Conservation (phyloP, 2,797 vertebrate species). For the Channa striata region DNA sequence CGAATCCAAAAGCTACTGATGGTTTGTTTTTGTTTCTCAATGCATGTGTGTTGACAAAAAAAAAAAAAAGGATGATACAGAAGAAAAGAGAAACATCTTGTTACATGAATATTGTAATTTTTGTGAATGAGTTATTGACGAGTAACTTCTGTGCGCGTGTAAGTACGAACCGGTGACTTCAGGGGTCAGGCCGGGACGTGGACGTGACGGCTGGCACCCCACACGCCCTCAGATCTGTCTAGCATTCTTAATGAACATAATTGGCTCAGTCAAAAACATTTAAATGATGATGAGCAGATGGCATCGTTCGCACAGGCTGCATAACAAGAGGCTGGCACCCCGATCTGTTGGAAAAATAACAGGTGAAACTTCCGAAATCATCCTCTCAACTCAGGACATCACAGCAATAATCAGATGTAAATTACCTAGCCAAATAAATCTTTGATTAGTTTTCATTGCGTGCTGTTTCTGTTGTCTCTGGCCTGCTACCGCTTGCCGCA, state of each 20-base stretch:
- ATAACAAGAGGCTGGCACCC: constrained; percentile 60
- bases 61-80: constrained; percentile 7
- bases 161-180: constrained; percentile 3
- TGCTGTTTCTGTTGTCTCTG: constrained; percentile 56
- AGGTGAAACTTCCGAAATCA: constrained; percentile 70
- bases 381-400: constrained; percentile 64
- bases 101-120: constrained; percentile 14
- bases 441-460: constrained; percentile 68
- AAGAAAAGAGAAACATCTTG: constrained; percentile 11
- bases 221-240: constrained; percentile 65
- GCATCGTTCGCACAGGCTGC: constrained; percentile 64
- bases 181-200: constrained; percentile 51
- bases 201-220: constrained; percentile 29
- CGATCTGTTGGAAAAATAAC: constrained; percentile 52
- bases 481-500: constrained; percentile 33
- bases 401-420: constrained; percentile 71
- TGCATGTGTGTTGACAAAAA: background rate
- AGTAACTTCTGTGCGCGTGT: background rate
- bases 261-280: constrained; percentile 76
- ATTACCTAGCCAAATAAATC: constrained; percentile 65
- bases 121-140: constrained; percentile 14
- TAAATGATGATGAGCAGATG: constrained; percentile 83
- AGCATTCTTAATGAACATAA: constrained; percentile 73
- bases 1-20: constrained; percentile 28
- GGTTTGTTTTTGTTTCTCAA: constrained; percentile 13